These are phyloP conservation scores for Blomia tropicalis DNA, from an alignment of 2,888 invertebrate species.

Conservation along the genomic window DNA sequence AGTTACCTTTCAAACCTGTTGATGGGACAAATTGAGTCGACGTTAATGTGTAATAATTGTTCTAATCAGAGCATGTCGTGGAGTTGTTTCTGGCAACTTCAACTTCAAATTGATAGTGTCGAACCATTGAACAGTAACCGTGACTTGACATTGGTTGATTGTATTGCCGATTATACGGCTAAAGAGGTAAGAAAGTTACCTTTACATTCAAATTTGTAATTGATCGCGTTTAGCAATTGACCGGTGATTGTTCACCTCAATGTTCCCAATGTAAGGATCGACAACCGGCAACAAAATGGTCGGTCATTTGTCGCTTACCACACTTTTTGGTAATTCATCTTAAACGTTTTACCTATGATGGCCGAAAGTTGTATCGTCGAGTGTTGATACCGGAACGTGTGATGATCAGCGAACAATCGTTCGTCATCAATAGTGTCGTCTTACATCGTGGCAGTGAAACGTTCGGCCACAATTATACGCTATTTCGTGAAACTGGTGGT, in stretches of 20 bases:
- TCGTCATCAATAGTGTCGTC: background rate
- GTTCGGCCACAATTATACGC: background rate
- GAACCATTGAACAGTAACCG: too few relatives aligned
- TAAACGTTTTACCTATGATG: background rate
- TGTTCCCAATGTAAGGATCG: background rate
- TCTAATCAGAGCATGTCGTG: background rate
- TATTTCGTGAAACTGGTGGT: background rate
- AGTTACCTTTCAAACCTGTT: background rate
- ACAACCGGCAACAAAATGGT: background rate
- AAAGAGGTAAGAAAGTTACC: background rate
- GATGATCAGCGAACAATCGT: background rate
- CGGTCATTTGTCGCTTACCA: background rate
- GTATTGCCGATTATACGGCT: background rate
- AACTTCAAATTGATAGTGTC: too few relatives aligned
- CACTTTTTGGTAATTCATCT: background rate
- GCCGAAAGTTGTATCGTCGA: background rate
- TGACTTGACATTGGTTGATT: background rate
- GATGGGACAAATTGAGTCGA: background rate
- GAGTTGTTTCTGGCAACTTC: conserved; percentile 5
- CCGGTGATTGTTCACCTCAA: background rate
- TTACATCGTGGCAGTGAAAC: conserved; percentile 2
- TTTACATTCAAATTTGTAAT: too few relatives aligned
- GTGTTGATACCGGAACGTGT: background rate
- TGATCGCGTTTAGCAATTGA: background rate
- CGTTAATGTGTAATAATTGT: background rate